Evolutionary conservation across 2,888 invertebrate species (phyloP), one percentile per base, ranked within the genome.

Genomic region (Ischnura elegans): DNA sequence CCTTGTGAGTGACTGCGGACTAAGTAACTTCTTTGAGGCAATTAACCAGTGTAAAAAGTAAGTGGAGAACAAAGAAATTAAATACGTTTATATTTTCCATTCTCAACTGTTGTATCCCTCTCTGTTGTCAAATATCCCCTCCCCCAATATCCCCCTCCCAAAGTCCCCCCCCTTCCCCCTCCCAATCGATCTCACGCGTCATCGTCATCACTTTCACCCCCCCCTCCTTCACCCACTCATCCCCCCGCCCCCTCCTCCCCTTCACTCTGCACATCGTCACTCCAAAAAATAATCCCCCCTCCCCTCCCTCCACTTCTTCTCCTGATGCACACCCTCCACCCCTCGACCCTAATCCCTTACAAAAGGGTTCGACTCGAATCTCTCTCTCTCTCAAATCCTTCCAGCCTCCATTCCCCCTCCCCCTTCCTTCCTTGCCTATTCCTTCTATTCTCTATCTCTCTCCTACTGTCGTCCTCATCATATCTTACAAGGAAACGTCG

Each of bases 141-240:
- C 86, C 45, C 45, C n/a, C 45, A 25, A 10, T 45, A n/a, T 86
- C 46, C 45, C n/a, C 86, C 21, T 10, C 43, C 42, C 21, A 61
- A 5, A 10, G 47, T 85, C 43, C 45, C 13, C 46, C 8, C 5
- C 86, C n/a, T 3, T n/a, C 45, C 21, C 10, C 13, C 25, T 46
- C 86, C 46, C 61, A 21, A 90, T 90, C 90, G 90, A 90, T 90
- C 90, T 90, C 13, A 51, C 29, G 51, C 43, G 42, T 90, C 90
- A 25, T 45, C 61, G 29, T 66, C 90, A 90, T 66, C 55, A 90
- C 90, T 90, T 90, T 43, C 55, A 43, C 61, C 55, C 51, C 42
- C 43, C 16, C 51, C 36, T 21, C 51, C 19, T 13, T 29, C 29
- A 29, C 66, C 66, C 29, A n/a, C 29, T 0, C n/a, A n/a, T n/a